Base-by-base conservation (phyloP, 53 echinoderm and acorn worm genomes). In the Hippasteria phrygiana region DNA sequence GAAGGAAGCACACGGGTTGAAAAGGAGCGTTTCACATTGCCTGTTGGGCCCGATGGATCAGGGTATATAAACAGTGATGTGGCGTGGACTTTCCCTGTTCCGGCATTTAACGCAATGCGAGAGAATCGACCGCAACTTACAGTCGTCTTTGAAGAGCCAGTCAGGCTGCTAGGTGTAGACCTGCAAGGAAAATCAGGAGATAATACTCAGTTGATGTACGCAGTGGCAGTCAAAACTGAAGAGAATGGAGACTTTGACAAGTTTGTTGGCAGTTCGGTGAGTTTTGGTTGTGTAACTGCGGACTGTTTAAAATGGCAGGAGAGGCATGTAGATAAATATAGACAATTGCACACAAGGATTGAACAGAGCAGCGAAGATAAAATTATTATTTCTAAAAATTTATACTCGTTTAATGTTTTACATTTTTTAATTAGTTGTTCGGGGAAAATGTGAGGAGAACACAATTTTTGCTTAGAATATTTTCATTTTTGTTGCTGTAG, bases 141-240 rank as follows among this genome's bases (percentile, higher is more conserved):
- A 8, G 82, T 66, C 24, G 35, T 26, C 50, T 82, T 65, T 32
- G 32, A 43, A 13, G 33, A 32, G 17, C 82, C 82, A 5, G 82
- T 82, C 20, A 9, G 43, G 17, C 82, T 82, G 32, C 31, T 64
- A 31, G 82, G 82, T 66, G 65, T 82, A 4, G 65, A 66, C 29
- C 82, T 82, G 22, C 46, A 82, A 47, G 64, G 64, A 33, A 18
- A n/a, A 12, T 10, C 45, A 18, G 33, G 39, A 39, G 65, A 32
- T 24, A 47, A 29, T 4, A 31, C 3, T 31, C 9, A 82, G 20
- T 20, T 82, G 17, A 17, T 43, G 65, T 82, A 45, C n/a, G 64
- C 42, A 13, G 4, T 82, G 29, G 14, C 63, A 9, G 20, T 82
- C 45, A 14, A 82, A 45, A 82, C 82, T 6, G 43, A 82, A 28